Conservation (phyloP, 1,140 invertebrate genomes). For the Solenopsis fugax region DNA sequence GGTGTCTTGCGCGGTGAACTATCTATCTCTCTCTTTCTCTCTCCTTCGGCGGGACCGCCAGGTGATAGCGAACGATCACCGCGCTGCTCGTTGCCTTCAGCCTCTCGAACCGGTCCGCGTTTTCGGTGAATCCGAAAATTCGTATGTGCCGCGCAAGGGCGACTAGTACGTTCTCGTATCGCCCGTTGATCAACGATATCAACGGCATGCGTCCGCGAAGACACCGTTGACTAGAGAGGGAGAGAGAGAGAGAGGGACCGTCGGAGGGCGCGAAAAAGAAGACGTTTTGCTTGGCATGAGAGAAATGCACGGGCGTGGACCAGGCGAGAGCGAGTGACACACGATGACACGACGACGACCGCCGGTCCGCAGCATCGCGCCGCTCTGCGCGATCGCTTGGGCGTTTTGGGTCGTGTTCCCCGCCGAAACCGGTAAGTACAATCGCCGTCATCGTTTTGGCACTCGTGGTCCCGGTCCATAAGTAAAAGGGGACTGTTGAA, state of each 20-base stretch:
- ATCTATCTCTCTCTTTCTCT: not conserved
- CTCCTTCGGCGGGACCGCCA: not conserved
- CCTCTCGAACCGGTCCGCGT: not conserved
- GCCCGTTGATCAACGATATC: not conserved
- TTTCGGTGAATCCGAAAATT: not conserved
- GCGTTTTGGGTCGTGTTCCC: slow-evolving; percentile 50
- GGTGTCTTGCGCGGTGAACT: not conserved
- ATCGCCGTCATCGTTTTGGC: not conserved
- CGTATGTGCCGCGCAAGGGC: not conserved
- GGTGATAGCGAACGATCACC: not conserved
- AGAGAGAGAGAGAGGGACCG: not conserved
- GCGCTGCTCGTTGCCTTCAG: not conserved
- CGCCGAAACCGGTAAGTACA: slow-evolving; percentile 65
- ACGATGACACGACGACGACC: slow-evolving; percentile 71
- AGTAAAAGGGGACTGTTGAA: not conserved
- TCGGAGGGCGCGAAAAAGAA: not conserved
- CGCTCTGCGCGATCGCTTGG: slow-evolving; percentile 40
- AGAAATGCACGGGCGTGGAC: slow-evolving; percentile 64
- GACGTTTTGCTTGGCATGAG: slow-evolving; percentile 2
- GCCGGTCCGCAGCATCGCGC: slow-evolving; percentile 38
- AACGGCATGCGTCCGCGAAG: slow-evolving; percentile 40
- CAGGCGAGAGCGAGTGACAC: slow-evolving; percentile 21
- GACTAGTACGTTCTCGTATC: not conserved
- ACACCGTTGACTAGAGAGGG: not conserved
- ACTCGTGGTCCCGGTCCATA: not conserved